Base-by-base conservation (phyloP, 2,888 invertebrate species). In the Nymphalis polychloros region DNA sequence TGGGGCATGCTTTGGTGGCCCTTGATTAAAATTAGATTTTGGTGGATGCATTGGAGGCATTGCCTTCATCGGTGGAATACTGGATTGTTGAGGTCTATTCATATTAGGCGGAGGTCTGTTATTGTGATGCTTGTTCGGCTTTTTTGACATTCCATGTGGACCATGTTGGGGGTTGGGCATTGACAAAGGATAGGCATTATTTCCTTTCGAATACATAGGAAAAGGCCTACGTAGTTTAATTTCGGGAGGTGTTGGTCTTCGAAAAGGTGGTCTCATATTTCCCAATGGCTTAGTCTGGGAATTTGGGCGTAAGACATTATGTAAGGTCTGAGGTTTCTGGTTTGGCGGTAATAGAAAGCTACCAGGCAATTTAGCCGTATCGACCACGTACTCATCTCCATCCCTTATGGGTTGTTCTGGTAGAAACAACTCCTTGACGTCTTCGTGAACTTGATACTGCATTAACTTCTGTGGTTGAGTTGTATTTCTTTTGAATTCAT, bases 201-300 rank as follows among this genome's bases (percentile, higher is more conserved):
- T 85, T 3, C 76, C 78, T 74, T 89, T 89, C 31, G 81, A 83
- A 60, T 80, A 82, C 70, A 81, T 81, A 7, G 84, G 83, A 49
- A 82, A 81, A 13, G 87, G 91, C 72, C 92, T 81, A 50, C 90
- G 86, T n/a, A 89, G 72, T 72, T 90, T 90, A 31, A 93, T 91
- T 78, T 92, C 92, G n/a, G 91, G 92, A 0, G 92, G 92, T 4
- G 78, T 76, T 0, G 93, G 92, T 13, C 92, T 83, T 55, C 92
- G 84, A 72, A 86, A 92, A 0, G 85, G 86, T 35, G 90, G 90
- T 69, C 90, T 79, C 75, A 82, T 81, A 49, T 84, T 83, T 8
- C 80, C 83, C 68, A 76, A 79, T 0, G 83, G 86, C 52, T 83
- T 84, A 57, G 78, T 81, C 1, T 85, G 84, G 8, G 81, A 79